Evolutionary conservation across 2,888 invertebrate species (phyloP).

Genomic region (Leptinotarsa juncta): DNA sequence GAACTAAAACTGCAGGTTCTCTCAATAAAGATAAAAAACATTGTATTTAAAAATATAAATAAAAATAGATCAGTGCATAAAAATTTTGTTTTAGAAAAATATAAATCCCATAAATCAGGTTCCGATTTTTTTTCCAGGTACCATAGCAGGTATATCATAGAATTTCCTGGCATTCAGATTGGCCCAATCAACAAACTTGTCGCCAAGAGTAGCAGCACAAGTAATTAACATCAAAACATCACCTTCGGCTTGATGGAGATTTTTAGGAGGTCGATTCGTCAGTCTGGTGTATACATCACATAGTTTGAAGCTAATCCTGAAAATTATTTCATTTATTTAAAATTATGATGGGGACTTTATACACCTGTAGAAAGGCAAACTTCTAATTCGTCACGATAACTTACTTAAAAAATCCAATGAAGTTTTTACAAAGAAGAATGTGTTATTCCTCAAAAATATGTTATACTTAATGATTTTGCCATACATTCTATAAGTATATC

Average conservation of each 20-base stretch:
- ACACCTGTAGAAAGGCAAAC: too few relatives aligned
- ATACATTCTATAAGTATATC: too few relatives aligned
- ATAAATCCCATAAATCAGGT: constrained; percentile 27
- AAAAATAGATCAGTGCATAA: background rate
- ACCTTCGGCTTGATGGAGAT: constrained; percentile 75
- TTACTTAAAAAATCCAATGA: too few relatives aligned
- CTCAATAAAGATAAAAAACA: background rate
- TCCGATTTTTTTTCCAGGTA: constrained; percentile 49
- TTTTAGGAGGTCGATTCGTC: constrained; percentile 65
- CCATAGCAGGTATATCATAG: constrained; percentile 56
- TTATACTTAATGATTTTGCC: too few relatives aligned
- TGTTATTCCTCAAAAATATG: too few relatives aligned
- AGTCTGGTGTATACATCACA: constrained; percentile 69
- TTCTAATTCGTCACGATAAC: too few relatives aligned
- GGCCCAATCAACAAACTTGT: constrained; percentile 71
- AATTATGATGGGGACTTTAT: too few relatives aligned
- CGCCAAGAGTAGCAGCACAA: constrained; percentile 70
- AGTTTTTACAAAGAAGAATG: too few relatives aligned
- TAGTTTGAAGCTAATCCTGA: constrained; percentile 67
- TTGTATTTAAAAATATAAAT: background rate
- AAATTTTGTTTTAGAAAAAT: background rate
- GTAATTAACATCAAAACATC: constrained; percentile 75
- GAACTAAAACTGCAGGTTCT: too few relatives aligned
- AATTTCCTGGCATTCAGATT: constrained; percentile 63
- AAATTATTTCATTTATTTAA: constrained; percentile 21